A percentile compares a stretch with the other conserved stretches of the same genome.
These are phyloP conservation scores for Dermolepida albohirtum DNA, from an alignment of 2,888 invertebrate species.

Conservation along the genomic window DNA sequence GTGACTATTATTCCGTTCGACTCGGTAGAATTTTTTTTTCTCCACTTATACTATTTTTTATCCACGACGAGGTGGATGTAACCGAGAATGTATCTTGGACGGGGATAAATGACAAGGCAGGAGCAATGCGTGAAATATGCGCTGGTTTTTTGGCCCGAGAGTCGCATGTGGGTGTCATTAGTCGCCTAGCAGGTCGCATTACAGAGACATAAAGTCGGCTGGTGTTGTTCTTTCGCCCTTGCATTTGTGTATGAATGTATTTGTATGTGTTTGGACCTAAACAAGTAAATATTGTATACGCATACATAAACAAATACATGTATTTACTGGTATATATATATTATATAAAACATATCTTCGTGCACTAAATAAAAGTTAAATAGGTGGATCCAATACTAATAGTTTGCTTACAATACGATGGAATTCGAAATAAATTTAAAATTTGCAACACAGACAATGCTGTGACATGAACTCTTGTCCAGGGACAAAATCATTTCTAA, in stretches of 20 bases:
- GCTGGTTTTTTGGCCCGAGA: slow-evolving; percentile 52
- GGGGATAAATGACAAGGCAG: slow-evolving; percentile 57
- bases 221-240: slow-evolving; percentile 48
- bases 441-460: too few species aligned
- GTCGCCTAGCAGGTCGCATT: slow-evolving; percentile 56
- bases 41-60: slow-evolving; percentile 31
- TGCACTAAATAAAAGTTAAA: too few species aligned
- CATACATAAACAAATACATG: too few species aligned
- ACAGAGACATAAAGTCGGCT: slow-evolving; percentile 53
- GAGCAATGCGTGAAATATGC: slow-evolving; percentile 59
- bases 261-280: too few species aligned
- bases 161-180: slow-evolving; percentile 58
- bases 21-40: slow-evolving; percentile 16
- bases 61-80: slow-evolving; percentile 37
- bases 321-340: too few species aligned
- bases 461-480: too few species aligned
- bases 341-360: too few species aligned
- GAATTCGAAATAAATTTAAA: too few species aligned
- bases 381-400: too few species aligned
- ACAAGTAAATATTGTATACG: too few species aligned
- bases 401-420: too few species aligned
- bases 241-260: neutral
- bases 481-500: too few species aligned
- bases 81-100: slow-evolving; percentile 52
- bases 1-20: slow-evolving; percentile 34